Percentiles rank a stretch among this genome's conserved stretches.
Conservation (phyloP, 1,140 invertebrate species). For the Psilanteris sp. region DNA sequence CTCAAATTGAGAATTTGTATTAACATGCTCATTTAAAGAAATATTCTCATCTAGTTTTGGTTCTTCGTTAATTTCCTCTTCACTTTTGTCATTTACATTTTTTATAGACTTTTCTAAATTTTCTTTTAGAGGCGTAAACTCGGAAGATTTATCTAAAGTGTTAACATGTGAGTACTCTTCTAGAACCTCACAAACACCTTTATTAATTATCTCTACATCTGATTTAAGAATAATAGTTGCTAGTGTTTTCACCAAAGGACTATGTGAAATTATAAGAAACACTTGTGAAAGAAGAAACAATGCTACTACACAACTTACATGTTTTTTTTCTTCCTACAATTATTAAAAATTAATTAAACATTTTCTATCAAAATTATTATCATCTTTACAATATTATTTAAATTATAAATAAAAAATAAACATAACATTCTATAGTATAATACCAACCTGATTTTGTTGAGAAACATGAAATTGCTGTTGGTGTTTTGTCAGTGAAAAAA, state of each 20-base stretch:
- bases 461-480: constrained; percentile 57
- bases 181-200: constrained; percentile 86
- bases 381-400: neutral
- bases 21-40: neutral
- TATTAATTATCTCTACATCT: constrained; percentile 85
- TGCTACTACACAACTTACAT: constrained; percentile 90
- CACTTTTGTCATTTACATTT: constrained; percentile 73
- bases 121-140: constrained; percentile 82
- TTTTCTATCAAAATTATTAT: too few relatives aligned
- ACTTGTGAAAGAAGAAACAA: constrained; percentile 96
- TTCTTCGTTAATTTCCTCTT: constrained; percentile 1
- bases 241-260: constrained; percentile 91
- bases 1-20: too few relatives aligned
- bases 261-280: constrained; percentile 95
- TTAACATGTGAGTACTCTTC: constrained; percentile 84
- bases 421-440: too few relatives aligned
- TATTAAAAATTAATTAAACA: too few relatives aligned
- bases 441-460: constrained; percentile 74
- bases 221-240: constrained; percentile 93
- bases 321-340: constrained; percentile 75
- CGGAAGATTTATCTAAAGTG: constrained; percentile 70
- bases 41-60: neutral
- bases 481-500: constrained; percentile 89
- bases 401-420: too few relatives aligned
- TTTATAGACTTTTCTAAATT: constrained; percentile 84